Evolutionary conservation across 2,888 invertebrate species (phyloP).

Genomic region (Kuschelorhynchus macadamiae): DNA sequence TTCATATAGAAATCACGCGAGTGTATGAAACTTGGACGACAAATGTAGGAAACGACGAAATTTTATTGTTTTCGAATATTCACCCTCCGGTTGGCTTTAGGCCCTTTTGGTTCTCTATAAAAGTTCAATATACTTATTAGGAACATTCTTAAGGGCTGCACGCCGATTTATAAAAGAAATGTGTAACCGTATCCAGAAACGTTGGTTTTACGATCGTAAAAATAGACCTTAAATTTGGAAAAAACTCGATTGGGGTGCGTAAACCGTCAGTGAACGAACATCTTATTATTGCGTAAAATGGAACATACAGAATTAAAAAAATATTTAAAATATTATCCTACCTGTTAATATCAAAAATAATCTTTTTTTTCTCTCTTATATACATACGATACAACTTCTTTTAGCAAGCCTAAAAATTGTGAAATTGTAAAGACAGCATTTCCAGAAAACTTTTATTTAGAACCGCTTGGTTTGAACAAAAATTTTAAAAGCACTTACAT

Average conservation of each 20-base stretch:
- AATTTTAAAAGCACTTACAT: too few species aligned
- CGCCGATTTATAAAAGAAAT: conserved; percentile 36
- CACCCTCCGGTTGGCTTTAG: conserved; percentile 20
- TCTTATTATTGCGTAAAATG: too few species aligned
- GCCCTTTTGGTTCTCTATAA: conserved; percentile 20
- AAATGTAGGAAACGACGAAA: conserved; percentile 20
- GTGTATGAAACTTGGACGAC: conserved; percentile 16
- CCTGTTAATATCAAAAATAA: too few species aligned
- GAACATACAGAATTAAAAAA: too few species aligned
- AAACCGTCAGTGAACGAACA: too few species aligned
- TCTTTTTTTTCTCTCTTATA: too few species aligned
- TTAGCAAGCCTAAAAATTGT: too few species aligned
- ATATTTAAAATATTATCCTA: too few species aligned
- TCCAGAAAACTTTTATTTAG: too few species aligned
- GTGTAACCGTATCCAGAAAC: conserved; percentile 22
- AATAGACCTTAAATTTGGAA: conserved; percentile 19
- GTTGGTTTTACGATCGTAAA: conserved; percentile 17
- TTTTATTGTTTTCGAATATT: conserved; percentile 39
- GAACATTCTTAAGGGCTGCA: conserved; percentile 30
- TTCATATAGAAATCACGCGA: conserved; percentile 13
- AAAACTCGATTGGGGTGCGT: neutral
- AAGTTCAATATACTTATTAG: conserved; percentile 39
- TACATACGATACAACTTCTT: too few species aligned
- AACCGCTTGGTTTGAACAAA: too few species aligned
- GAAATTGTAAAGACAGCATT: too few species aligned